Evolutionary conservation across 2,797 vertebrate genomes (phyloP).

Genomic region (Myotis vivesi): DNA sequence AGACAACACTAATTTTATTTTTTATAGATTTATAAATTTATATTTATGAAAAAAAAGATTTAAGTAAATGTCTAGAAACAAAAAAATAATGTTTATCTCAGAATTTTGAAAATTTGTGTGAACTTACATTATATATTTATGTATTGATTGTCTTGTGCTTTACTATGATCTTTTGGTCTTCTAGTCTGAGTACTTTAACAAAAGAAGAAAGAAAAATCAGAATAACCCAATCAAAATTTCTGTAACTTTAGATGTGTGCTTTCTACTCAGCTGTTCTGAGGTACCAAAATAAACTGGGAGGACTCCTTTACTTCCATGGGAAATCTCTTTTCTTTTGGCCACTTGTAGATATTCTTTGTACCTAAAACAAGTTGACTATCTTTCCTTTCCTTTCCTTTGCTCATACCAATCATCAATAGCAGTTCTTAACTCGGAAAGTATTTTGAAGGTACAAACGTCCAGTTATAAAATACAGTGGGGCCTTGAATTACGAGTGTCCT

Average conservation of each 20-base stretch:
- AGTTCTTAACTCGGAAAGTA: background rate
- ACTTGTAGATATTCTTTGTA: background rate
- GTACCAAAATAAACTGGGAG: background rate
- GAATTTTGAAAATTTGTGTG: background rate
- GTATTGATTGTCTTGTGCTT: background rate
- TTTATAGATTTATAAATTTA: background rate
- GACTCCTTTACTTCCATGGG: background rate
- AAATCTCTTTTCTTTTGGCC: background rate
- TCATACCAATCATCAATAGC: background rate
- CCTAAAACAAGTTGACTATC: background rate
- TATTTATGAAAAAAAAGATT: constrained; percentile 34
- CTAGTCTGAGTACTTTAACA: background rate
- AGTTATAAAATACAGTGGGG: background rate
- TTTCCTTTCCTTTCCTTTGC: background rate
- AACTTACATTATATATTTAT: background rate
- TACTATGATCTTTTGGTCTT: background rate
- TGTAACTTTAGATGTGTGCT: background rate
- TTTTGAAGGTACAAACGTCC: background rate
- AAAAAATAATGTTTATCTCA: constrained; percentile 30
- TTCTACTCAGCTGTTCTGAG: background rate
- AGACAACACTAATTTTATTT: background rate
- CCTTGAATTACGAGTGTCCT: too few species aligned
- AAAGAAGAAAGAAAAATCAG: background rate
- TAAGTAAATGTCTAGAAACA: background rate
- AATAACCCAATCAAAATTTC: background rate